Evolutionary conservation across 2,888 invertebrate genomes (phyloP).

Genomic region (Orthosia gothica): DNA sequence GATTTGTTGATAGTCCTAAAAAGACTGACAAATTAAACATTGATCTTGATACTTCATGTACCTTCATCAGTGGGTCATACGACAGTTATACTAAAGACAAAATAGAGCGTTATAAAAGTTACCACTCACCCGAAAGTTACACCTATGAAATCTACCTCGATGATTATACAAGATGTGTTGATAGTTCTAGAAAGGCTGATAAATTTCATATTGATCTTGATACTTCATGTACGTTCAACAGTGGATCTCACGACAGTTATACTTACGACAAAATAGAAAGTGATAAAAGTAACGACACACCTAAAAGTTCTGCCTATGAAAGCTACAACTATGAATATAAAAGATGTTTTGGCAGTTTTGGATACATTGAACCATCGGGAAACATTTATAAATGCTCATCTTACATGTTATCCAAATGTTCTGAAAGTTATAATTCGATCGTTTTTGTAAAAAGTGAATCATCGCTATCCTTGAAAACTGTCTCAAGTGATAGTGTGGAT

Average conservation of each 20-base stretch:
- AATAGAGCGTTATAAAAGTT: not conserved
- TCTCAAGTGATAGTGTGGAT: conserved; percentile 53
- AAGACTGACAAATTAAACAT: not conserved
- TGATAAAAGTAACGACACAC: conserved; percentile 6
- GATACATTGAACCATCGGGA: conserved; percentile 3
- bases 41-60: not conserved
- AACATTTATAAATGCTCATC: conserved; percentile 2
- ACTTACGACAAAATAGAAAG: conserved; percentile 8
- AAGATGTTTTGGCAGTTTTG: conserved; percentile 13
- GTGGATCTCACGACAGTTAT: too few species aligned
- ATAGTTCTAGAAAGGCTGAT: not conserved
- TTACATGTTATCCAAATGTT: conserved; percentile 15
- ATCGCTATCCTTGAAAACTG: conserved; percentile 71
- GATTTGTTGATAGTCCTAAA: too few species aligned
- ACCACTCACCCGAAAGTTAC: not conserved
- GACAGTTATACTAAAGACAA: not conserved
- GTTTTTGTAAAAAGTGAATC: conserved; percentile 70
- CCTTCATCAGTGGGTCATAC: not conserved
- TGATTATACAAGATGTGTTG: not conserved
- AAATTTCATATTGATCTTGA: too few species aligned
- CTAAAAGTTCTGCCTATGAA: not conserved
- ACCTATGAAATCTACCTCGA: not conserved
- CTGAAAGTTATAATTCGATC: conserved; percentile 70
- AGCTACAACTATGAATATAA: not conserved
- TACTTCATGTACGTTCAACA: too few species aligned